Conservation (phyloP, 2,797 vertebrate species). For the Botia almorhae region DNA sequence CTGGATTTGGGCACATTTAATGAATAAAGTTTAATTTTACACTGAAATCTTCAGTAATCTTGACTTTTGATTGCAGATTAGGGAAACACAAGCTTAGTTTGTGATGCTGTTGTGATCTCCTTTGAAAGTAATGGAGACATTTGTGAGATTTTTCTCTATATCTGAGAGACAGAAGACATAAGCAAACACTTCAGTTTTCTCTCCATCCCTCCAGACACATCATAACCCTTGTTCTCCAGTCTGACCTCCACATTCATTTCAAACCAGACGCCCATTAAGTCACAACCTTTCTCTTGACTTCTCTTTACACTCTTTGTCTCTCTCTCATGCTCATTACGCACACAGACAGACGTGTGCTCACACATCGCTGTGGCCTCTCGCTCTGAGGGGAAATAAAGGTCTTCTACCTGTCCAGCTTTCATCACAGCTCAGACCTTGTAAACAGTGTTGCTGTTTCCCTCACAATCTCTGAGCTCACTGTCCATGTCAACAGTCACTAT, state of each 20-base stretch:
- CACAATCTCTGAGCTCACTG: conserved; percentile 42
- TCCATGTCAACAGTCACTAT: conserved; percentile 57
- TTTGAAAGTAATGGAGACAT: too few species aligned
- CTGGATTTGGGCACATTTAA: too few species aligned
- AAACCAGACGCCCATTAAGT: background rate
- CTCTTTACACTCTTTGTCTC: background rate
- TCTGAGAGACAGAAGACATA: too few species aligned
- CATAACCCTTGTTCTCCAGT: background rate
- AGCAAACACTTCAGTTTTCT: too few species aligned
- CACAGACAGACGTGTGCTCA: conserved; percentile 23
- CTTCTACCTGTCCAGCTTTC: conserved; percentile 48
- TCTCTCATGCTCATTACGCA: conserved; percentile 9
- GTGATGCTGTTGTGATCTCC: too few species aligned
- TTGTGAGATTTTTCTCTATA: too few species aligned
- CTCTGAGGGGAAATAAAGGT: conserved; percentile 42
- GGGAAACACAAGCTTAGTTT: too few species aligned
- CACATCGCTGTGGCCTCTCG: conserved; percentile 4
- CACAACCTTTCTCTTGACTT: conserved; percentile 12
- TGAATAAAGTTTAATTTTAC: too few species aligned
- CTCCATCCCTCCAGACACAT: too few species aligned
- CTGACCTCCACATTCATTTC: conserved; percentile 13
- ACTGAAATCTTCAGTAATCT: too few species aligned
- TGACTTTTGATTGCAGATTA: too few species aligned
- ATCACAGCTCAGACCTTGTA: conserved; percentile 39
- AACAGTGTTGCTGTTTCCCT: conserved; percentile 32